Conservation (phyloP, 2,113 vertebrate genomes). For the Neodontobutis hainanensis region DNA sequence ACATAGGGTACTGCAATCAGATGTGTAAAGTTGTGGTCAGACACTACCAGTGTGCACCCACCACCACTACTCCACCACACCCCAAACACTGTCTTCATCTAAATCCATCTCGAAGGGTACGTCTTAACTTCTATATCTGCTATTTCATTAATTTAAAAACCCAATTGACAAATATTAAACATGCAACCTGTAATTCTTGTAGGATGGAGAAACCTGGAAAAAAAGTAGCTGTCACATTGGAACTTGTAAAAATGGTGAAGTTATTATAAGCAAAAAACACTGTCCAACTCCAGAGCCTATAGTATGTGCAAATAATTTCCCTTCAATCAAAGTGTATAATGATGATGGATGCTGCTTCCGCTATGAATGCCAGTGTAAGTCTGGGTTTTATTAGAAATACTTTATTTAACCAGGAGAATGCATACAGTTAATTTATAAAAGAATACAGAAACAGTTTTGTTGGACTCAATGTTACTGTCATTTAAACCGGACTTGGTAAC, state of each 20-base stretch:
- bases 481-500: no score
- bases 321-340: conserved; percentile 72
- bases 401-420: neutral
- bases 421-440: neutral
- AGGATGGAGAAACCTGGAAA: conserved; percentile 81
- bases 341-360: conserved; percentile 80
- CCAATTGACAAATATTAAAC: no score
- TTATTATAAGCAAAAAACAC: conserved; percentile 11
- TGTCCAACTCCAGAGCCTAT: conserved; percentile 69
- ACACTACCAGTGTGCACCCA: neutral
- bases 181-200: neutral
- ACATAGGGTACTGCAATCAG: conserved; percentile 67
- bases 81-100: neutral
- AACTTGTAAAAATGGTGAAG: conserved; percentile 74
- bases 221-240: conserved; percentile 74
- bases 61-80: neutral
- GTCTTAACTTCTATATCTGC: neutral
- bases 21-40: conserved; percentile 59
- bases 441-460: neutral
- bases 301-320: conserved; percentile 82
- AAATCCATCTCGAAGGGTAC: conserved; percentile 42
- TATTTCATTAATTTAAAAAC: neutral
- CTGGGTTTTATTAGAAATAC: neutral
- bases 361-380: conserved; percentile 89
- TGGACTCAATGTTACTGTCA: no score